Conservation (phyloP, 1,140 invertebrate species). For the Papilio aristodemus region DNA sequence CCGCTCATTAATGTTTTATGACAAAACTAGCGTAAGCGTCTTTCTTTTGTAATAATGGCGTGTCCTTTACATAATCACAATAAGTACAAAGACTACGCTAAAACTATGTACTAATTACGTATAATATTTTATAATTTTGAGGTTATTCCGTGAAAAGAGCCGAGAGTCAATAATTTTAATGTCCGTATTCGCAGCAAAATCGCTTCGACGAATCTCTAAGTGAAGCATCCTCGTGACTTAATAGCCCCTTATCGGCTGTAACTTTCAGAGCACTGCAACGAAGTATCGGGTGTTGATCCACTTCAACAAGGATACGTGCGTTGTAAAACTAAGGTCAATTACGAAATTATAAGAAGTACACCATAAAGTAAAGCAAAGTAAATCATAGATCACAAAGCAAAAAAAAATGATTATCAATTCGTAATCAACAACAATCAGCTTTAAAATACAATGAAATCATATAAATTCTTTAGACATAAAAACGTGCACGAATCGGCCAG, state of each 20-base stretch:
- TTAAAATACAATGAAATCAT: too few species aligned
- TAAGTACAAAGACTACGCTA: background rate
- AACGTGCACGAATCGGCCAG: too few species aligned
- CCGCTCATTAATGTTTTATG: constrained; percentile 7
- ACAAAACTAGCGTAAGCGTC: background rate
- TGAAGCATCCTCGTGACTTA: background rate
- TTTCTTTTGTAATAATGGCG: constrained; percentile 3
- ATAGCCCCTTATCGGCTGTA: constrained; percentile 2
- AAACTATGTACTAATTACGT: background rate
- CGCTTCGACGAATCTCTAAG: background rate
- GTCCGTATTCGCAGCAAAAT: constrained; percentile 1
- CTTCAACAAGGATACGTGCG: background rate
- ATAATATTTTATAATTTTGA: background rate
- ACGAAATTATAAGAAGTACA: too few species aligned
- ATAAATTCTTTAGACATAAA: too few species aligned
- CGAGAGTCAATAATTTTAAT: background rate
- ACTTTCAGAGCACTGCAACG: background rate
- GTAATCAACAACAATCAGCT: too few species aligned
- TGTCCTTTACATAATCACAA: background rate
- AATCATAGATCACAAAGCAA: background rate
- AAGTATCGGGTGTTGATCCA: constrained; percentile 1
- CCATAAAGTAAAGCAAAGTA: background rate
- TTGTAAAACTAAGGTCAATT: background rate
- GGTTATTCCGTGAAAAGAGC: background rate
- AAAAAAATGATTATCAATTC: too few species aligned